These are phyloP conservation scores for Netelia melanura DNA, from an alignment of 2,888 invertebrate species.

Conservation along the genomic window DNA sequence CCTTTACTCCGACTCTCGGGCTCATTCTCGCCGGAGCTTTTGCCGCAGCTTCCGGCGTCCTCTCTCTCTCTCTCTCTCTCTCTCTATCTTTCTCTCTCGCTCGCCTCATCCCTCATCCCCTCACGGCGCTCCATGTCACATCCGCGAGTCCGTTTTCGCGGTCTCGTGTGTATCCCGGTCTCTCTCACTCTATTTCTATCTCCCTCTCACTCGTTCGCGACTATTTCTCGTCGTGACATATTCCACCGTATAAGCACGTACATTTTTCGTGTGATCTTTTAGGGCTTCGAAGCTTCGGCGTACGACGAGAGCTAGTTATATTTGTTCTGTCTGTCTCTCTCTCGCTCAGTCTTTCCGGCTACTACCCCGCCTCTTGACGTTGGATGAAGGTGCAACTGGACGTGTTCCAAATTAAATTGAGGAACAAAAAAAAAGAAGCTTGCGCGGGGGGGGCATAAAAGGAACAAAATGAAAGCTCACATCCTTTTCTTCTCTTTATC, in stretches of 20 bases:
- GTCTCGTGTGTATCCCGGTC: neutral
- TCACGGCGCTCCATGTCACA: neutral
- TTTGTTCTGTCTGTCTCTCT: conserved; percentile 1
- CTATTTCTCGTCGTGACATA: conserved; percentile 49
- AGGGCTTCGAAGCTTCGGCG: conserved; percentile 81
- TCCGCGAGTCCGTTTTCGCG: conserved; percentile 42
- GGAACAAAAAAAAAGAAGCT: conserved; percentile 38
- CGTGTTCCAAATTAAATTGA: conserved; percentile 83
- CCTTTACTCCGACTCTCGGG: conserved; percentile 21
- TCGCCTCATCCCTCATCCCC: neutral
- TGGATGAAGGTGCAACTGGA: conserved; percentile 80
- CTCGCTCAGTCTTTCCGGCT: conserved; percentile 7
- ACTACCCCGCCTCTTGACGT: conserved; percentile 29
- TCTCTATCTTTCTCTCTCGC: conserved; percentile 17
- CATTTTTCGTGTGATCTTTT: conserved; percentile 84
- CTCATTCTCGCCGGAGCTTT: conserved; percentile 49
- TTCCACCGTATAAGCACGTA: conserved; percentile 75
- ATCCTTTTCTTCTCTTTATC: conserved; percentile 64
- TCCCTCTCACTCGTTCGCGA: conserved; percentile 16
- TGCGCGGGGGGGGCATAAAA: conserved; percentile 66
- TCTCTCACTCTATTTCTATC: too few species aligned
- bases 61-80: conserved; percentile 19
- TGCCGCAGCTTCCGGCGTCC: conserved; percentile 37
- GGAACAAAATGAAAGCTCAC: conserved; percentile 75
- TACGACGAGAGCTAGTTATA: conserved; percentile 54